Evolutionary conservation across 2,888 invertebrate genomes (phyloP), one percentile per base, ranked within the genome.

Genomic region (Allolobophora icterica): DNA sequence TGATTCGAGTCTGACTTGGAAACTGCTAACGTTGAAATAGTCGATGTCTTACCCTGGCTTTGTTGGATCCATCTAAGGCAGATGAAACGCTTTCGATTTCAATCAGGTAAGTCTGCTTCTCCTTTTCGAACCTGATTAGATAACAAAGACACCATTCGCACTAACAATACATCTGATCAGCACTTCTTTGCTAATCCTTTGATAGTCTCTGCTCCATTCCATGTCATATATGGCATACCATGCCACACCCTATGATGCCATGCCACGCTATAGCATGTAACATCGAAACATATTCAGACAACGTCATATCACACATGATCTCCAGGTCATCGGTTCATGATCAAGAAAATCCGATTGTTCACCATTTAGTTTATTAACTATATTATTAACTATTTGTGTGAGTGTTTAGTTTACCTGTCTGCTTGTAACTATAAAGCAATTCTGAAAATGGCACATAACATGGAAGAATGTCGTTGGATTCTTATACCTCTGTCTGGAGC

Each of bases 1-100:
- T n/a, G n/a, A n/a, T n/a, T n/a, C n/a, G n/a, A n/a, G n/a, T n/a
- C n/a, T n/a, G n/a, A n/a, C n/a, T n/a, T n/a, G n/a, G n/a, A n/a
- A n/a, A n/a, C n/a, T n/a, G n/a, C n/a, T n/a, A n/a, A n/a, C n/a
- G n/a, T n/a, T n/a, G n/a, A 71, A 71, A 71, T 30, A 6, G n/a
- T n/a, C n/a, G 35, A 24, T 0, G 30, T 35, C 87, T 93, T 94
- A 96, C 96, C 95, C 98, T 98, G 95, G 99, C 99, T 96, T 99
- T 99, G 96, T 97, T 98, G 94, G 97, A 96, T 94, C 97, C 97
- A 96, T 99, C 99, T 95, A 99, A 97, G 96, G 99, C 98, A 94
- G 98, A 97, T 95, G 99, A 97, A 94, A 99, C 97, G 96, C 99
- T 99, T 96, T 99, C 99, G 93, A 99, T 98, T 96, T 99, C 99